Percentiles rank a stretch among this genome's conserved stretches.
Evolutionary conservation across 2,888 invertebrate genomes (phyloP).

Genomic region (Hartigia nigra): DNA sequence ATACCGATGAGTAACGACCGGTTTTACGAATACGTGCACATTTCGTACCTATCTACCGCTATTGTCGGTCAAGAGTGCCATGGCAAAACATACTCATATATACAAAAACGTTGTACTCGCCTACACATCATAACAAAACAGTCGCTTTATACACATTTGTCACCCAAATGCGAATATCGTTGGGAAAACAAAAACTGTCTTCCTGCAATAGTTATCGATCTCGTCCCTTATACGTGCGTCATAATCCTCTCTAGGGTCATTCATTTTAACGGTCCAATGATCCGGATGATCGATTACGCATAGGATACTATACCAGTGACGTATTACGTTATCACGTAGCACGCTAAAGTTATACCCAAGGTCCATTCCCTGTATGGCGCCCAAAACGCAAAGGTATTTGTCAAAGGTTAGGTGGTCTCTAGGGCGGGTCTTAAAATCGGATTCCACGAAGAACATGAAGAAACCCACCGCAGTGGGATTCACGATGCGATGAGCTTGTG

Average conservation of each 20-base stretch:
- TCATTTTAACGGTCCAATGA: background rate
- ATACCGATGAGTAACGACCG: background rate
- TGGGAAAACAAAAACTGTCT: background rate
- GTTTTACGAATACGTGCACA: background rate
- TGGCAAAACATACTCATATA: background rate
- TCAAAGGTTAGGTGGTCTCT: background rate
- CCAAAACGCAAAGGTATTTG: background rate
- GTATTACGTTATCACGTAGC: background rate
- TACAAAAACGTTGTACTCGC: background rate
- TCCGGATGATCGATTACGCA: background rate
- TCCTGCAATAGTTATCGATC: background rate
- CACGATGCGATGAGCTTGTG: constrained; percentile 6
- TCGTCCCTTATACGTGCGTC: background rate
- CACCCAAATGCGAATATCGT: background rate
- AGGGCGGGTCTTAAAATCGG: background rate
- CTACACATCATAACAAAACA: background rate
- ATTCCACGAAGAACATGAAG: background rate
- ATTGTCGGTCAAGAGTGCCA: background rate
- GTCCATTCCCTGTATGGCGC: background rate
- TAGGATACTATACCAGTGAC: background rate
- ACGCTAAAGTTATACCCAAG: background rate
- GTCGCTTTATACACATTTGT: background rate
- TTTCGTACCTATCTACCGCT: too few relatives aligned
- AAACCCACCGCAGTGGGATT: constrained; percentile 19
- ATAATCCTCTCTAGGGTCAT: background rate